Conservation (phyloP, 1,140 invertebrate species). For the Octopus bimaculoides region DNA sequence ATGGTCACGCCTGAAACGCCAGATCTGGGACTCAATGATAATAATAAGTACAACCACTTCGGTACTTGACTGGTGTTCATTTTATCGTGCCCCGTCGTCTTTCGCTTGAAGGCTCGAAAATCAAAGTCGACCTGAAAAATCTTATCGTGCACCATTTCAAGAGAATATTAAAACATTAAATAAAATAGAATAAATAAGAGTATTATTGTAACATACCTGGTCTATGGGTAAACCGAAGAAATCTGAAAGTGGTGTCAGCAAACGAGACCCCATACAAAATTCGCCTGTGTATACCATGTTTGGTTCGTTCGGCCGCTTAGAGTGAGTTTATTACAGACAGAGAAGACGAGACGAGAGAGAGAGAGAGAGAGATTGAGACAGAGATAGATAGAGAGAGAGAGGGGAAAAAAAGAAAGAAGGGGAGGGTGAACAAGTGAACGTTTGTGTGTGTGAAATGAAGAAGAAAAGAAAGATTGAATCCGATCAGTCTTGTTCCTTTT, state of each 20-base stretch:
- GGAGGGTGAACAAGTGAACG: background rate
- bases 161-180: too few relatives aligned
- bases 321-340: background rate
- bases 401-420: background rate
- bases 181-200: too few relatives aligned
- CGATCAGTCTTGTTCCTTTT: background rate
- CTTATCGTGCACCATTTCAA: too few relatives aligned
- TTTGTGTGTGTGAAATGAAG: background rate
- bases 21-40: too few relatives aligned
- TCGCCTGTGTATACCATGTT: constrained; percentile 19
- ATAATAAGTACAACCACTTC: too few relatives aligned
- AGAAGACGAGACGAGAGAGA: background rate
- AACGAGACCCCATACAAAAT: constrained; percentile 34
- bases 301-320: too few relatives aligned
- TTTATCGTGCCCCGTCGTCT: too few relatives aligned
- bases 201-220: constrained; percentile 22
- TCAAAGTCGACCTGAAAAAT: too few relatives aligned
- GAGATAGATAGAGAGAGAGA: background rate
- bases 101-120: too few relatives aligned
- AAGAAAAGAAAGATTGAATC: constrained; percentile 1
- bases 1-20: too few relatives aligned
- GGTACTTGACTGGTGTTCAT: too few relatives aligned
- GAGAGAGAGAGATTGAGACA: background rate
- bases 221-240: constrained; percentile 31
- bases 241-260: constrained; percentile 27